phyloP scores from a whole-genome alignment of 2,113 vertebrate species.

The Mobula birostris region DNA sequence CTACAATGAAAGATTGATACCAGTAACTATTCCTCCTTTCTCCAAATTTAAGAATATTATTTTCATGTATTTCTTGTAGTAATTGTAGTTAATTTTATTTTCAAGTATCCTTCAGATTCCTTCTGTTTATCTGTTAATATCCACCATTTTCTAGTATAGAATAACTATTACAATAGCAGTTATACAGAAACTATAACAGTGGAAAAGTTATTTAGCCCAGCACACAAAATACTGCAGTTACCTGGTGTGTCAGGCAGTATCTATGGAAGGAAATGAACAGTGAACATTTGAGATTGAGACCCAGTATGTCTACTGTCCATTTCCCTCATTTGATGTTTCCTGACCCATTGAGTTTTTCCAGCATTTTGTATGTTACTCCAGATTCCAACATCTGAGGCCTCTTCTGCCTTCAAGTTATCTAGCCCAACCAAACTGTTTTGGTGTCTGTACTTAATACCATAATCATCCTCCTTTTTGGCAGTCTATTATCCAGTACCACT shows the following conservation, averaged over 20 bases:
- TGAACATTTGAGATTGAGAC: too few species aligned
- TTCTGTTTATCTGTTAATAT: not conserved
- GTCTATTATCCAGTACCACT: not conserved
- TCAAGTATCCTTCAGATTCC: not conserved
- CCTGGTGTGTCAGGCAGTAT: too few species aligned
- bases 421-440: not conserved
- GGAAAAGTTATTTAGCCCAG: not conserved
- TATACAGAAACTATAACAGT: not conserved
- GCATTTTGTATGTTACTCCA: too few species aligned
- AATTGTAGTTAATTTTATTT: not conserved
- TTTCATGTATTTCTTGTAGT: not conserved
- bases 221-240: not conserved
- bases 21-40: not conserved
- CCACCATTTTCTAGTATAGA: not conserved
- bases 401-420: not conserved
- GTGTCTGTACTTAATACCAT: not conserved
- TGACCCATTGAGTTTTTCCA: too few species aligned
- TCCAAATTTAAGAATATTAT: not conserved
- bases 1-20: not conserved
- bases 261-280: too few species aligned
- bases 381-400: too few species aligned
- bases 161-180: too few species aligned
- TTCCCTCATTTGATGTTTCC: too few species aligned
- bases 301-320: too few species aligned
- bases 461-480: not conserved